A percentile compares a stretch with the other conserved stretches of the same genome.
Conservation (phyloP, 37 sponge, comb jelly and placozoan genomes). For the Halichondria panicea region DNA sequence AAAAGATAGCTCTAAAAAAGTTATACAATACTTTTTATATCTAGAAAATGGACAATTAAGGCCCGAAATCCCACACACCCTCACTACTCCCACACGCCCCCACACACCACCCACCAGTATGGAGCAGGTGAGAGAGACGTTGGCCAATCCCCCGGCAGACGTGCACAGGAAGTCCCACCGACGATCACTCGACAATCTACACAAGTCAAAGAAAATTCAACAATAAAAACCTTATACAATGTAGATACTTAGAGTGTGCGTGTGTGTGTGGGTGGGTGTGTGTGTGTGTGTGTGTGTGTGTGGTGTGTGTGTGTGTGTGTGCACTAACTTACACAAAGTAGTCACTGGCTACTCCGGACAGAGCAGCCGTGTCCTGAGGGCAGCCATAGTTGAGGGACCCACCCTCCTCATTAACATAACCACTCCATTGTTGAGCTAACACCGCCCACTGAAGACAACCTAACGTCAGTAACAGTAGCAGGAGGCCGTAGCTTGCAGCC, state of each 20-base stretch:
- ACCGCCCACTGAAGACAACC: too few species aligned
- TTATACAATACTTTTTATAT: background rate
- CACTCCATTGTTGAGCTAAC: slow-evolving; percentile 51
- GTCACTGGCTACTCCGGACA: slow-evolving; percentile 57
- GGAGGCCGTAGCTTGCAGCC: too few species aligned
- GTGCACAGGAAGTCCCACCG: slow-evolving; percentile 67
- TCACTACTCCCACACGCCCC: background rate
- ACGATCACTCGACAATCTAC: slow-evolving; percentile 28
- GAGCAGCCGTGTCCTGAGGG: slow-evolving; percentile 24
- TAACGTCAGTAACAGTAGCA: too few species aligned
- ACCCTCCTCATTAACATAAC: slow-evolving; percentile 40
- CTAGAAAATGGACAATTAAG: background rate
- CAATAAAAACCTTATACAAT: background rate
- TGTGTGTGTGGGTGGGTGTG: background rate
- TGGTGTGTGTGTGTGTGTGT: background rate
- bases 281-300: background rate
- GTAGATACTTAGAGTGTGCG: background rate
- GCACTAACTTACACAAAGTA: slow-evolving; percentile 38
- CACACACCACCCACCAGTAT: slow-evolving; percentile 25
- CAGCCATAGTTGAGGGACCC: slow-evolving; percentile 39
- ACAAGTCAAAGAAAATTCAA: background rate
- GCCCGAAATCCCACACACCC: background rate
- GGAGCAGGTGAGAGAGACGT: slow-evolving; percentile 48
- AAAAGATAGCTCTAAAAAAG: background rate
- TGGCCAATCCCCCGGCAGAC: slow-evolving; percentile 49